Evolutionary conservation across 2,797 vertebrate species (phyloP).

Genomic region (Eulemur albifrons): DNA sequence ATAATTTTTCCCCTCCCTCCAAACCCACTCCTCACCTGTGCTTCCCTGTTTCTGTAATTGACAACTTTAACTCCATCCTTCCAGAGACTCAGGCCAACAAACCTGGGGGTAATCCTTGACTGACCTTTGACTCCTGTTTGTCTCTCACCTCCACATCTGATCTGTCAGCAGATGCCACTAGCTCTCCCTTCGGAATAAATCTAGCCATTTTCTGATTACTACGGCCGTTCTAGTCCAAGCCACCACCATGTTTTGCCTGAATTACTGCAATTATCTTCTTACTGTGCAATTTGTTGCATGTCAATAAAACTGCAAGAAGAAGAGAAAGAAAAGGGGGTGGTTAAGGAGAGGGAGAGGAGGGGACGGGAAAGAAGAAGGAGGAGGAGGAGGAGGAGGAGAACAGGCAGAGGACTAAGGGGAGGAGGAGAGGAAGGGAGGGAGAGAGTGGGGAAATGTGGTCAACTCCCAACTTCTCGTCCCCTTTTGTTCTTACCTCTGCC

Average conservation of each 20-base stretch:
- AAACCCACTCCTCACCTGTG: background rate
- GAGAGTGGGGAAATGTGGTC: background rate
- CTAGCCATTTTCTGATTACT: background rate
- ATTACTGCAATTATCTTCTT: background rate
- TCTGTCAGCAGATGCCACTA: background rate
- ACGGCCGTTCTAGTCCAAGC: background rate
- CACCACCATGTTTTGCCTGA: background rate
- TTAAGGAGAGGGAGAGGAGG: background rate
- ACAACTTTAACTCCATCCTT: background rate
- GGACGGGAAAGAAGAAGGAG: rapidly evolving
- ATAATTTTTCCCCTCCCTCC: background rate
- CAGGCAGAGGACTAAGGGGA: background rate
- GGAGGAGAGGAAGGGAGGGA: background rate
- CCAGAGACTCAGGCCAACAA: background rate
- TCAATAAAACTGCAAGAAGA: background rate
- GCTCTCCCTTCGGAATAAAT: background rate
- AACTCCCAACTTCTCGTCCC: background rate
- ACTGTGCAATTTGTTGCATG: background rate
- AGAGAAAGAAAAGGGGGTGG: too few species aligned
- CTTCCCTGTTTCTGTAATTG: background rate
- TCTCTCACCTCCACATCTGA: background rate
- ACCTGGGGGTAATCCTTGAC: background rate
- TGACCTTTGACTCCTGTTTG: background rate
- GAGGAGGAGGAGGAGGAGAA: background rate
- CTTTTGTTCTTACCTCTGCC: background rate